These are phyloP conservation scores for Mareca penelope DNA, from an alignment of 2,797 vertebrate species.

Conservation along the genomic window DNA sequence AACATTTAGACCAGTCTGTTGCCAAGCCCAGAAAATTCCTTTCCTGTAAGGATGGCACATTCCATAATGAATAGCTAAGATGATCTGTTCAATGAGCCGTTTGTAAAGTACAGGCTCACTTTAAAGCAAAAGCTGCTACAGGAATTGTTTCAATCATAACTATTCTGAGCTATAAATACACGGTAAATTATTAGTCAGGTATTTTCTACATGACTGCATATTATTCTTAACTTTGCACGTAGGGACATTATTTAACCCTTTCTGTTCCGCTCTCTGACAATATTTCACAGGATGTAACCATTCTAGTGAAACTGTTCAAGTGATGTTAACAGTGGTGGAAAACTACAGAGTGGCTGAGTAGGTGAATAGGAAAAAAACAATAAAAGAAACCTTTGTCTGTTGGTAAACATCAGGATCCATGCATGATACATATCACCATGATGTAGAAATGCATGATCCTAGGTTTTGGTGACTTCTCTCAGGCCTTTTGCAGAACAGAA, in stretches of 20 bases:
- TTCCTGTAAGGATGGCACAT: conserved; percentile 17
- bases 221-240: neutral
- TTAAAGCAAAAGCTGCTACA: neutral
- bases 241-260: conserved; percentile 14
- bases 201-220: conserved; percentile 4
- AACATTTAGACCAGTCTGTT: neutral
- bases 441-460: neutral
- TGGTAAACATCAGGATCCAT: neutral
- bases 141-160: conserved; percentile 12
- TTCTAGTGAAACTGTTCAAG: neutral
- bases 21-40: neutral
- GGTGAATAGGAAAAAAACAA: neutral
- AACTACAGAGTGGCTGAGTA: neutral
- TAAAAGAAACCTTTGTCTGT: neutral
- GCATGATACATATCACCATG: neutral
- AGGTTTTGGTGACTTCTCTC: neutral
- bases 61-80: conserved; percentile 22
- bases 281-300: neutral
- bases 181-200: conserved; percentile 38
- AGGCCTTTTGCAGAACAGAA: neutral
- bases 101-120: neutral
- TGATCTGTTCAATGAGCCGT: neutral
- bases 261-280: neutral
- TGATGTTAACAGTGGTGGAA: neutral
- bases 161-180: conserved; percentile 28